Base-by-base conservation (phyloP, 2,797 vertebrate species). In the Parambassis ranga region DNA sequence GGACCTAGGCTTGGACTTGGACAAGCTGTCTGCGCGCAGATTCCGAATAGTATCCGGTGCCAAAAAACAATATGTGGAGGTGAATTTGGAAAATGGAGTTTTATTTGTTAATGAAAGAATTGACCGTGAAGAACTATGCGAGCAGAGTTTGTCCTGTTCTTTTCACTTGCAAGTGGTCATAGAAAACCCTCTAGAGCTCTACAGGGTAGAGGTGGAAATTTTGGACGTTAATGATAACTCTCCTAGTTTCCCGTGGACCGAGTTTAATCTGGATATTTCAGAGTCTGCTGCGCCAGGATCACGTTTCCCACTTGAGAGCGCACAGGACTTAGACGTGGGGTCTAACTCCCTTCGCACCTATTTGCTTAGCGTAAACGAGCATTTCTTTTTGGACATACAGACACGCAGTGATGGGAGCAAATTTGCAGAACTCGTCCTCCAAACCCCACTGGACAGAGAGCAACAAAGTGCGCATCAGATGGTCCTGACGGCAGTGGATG, bases 271-370 rank as follows among this genome's bases (percentile, higher is more conserved):
- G 81, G 92, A 93, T 46, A 91, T 93, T n/a, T 91, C 92, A 0
- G 96, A 98, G 85, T 96, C 94, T 0, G 94, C 95, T 0, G 81
- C 85, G 8, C 89, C 93, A 0, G 94, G 93, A 3, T 94, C 96
- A 3, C 93, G 91, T 15, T 98, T 98, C 72, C 95, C 95, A 0
- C 81, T 98, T 10, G 95, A 98, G 90, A 96, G 94, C 11, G 96
- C 96, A 10, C 93, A 94, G 68, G 95, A 98, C 27, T 86, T 92
- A 0, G 96, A 98, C 2, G 89, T 95, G 28, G 95, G 94, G 0
- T 75, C 85, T 66, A 98, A 97, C 71, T 92, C 94, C 0, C 86
- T 97, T 15, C 90, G 94, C 80, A 93, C 93, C 0, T 98, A 98
- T 65, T 81, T 90, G 37, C 92, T 98, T 48, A 95, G 94, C 41